A percentile compares a stretch with the other conserved stretches of the same genome.
These are phyloP conservation scores for Teleiodes luculella DNA, from an alignment of 2,888 invertebrate species.

Conservation along the genomic window DNA sequence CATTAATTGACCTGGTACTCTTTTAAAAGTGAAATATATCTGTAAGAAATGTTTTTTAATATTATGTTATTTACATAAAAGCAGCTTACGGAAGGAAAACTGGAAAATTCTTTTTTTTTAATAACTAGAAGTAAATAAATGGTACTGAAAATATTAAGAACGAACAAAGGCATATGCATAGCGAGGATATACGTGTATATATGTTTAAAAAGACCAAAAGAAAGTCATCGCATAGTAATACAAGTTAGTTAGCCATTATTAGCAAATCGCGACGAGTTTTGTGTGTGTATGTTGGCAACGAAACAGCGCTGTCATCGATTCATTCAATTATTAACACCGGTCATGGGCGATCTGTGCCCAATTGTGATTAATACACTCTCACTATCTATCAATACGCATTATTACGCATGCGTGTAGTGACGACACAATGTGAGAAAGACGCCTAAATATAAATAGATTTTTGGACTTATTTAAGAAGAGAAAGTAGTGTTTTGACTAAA, in stretches of 20 bases:
- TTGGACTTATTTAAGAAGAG: background rate
- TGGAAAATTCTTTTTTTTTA: background rate
- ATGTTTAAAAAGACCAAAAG: background rate
- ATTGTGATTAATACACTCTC: conserved; percentile 3
- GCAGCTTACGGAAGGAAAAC: no score
- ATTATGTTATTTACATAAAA: no score
- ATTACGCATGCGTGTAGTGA: background rate
- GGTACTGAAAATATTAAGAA: no score
- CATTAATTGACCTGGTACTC: conserved; percentile 20
- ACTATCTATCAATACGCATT: no score
- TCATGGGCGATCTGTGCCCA: background rate
- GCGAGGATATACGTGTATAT: background rate
- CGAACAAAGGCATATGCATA: no score
- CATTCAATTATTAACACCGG: background rate
- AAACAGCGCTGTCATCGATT: background rate
- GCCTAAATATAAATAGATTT: background rate
- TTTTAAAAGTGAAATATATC: background rate
- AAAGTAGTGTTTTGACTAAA: background rate
- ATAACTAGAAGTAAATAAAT: background rate
- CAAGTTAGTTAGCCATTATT: no score
- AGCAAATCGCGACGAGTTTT: background rate
- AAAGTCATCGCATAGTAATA: background rate
- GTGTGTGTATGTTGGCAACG: background rate
- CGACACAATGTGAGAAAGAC: background rate
- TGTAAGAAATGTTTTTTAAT: background rate